Evolutionary conservation across 2,113 vertebrate species (phyloP).

Genomic region (Calonectris borealis): DNA sequence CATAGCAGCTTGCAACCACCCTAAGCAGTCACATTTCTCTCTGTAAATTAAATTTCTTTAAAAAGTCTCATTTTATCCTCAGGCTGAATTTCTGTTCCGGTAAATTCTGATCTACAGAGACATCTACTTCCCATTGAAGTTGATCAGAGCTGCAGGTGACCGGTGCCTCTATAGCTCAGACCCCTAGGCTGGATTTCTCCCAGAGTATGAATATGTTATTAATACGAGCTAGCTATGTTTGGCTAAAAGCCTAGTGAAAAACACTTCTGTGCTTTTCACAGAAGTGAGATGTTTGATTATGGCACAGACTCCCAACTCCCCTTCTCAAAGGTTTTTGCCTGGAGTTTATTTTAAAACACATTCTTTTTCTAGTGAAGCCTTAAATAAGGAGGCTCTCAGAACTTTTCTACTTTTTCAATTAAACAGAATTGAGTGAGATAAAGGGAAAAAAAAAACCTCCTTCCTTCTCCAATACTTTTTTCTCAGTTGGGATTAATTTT

Average conservation of each 20-base stretch:
- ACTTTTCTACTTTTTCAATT: background rate
- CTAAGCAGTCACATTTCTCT: constrained; percentile 16
- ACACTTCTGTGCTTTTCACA: background rate
- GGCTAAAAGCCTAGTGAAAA: constrained; percentile 4
- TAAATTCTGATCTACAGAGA: constrained; percentile 58
- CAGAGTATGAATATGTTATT: constrained; percentile 14
- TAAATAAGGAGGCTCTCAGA: background rate
- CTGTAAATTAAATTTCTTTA: constrained; percentile 39
- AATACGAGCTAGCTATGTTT: background rate
- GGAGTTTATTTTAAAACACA: background rate
- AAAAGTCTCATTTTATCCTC: constrained; percentile 34
- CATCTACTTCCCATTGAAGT: constrained; percentile 34
- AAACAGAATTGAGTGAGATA: background rate
- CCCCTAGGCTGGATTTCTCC: constrained; percentile 44
- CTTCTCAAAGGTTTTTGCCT: background rate
- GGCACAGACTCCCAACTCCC: background rate
- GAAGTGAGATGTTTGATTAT: background rate
- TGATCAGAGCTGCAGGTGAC: constrained; percentile 54
- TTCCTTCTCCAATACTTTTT: background rate
- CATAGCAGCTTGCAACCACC: background rate
- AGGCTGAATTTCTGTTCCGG: constrained; percentile 45
- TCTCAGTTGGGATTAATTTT: background rate
- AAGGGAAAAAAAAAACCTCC: background rate
- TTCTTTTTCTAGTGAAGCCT: background rate
- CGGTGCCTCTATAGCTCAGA: background rate